Base-by-base conservation (phyloP, 2,888 invertebrate genomes). In the Chouioia cunea region DNA sequence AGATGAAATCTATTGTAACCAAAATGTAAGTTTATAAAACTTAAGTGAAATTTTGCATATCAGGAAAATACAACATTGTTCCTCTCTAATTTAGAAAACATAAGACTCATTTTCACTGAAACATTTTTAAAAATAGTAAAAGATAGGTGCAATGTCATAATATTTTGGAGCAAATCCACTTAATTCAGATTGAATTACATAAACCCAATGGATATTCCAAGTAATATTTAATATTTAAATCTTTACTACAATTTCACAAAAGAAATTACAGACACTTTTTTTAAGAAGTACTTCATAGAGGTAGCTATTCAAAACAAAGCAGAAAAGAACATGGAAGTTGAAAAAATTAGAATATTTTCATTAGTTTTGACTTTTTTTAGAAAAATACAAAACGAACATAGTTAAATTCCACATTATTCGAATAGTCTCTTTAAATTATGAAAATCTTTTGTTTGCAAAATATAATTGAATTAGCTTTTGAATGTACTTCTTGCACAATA, bases 71-170 rank as follows among this genome's bases (percentile, higher is more conserved):
- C 44, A 27, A 66, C 56, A 62, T 54, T 52, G 50, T 58, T 12
- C 22, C 14, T 53, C 44, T 36, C 27, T 48, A 43, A 59, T 70
- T 23, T 56, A 56, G 6, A 36, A 36, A 36, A 36, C 6, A 36
- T 50, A 36, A 56, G 56, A 10, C 53, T 54, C 36, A 56, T 10
- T 65, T 65, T 44, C 65, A 60, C 60, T 36, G 60, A 54, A 60
- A 54, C 60, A 65, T 65, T 46, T 50, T 70, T 59, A 62, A 70
- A 70, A 65, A 65, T 65, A 70, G 70, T 53, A 70, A 70, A 58
- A 69, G 27, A n/a, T 36, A 56, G 20, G 43, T 23, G 43, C 27
- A 56, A 56, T 50, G 46, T 56, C 50, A 50, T 23, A 14, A 53
- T 59, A 64, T 53, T 70, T 12, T 58, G 16, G 52, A 58, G 47